phyloP scores from a whole-genome alignment of 2,113 vertebrate species.

The Plecotus auritus region DNA sequence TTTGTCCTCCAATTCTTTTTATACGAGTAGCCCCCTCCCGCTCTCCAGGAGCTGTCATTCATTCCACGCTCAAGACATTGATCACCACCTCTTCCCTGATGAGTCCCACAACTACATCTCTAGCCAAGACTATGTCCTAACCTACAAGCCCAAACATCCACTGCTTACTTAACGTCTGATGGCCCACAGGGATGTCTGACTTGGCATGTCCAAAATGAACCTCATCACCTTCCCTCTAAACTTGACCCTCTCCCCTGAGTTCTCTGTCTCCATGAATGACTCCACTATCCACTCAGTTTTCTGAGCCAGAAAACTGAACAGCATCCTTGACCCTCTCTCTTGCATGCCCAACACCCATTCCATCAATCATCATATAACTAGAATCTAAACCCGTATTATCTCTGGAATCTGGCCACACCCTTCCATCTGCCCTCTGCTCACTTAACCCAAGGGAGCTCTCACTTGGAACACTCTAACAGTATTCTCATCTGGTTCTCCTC shows the following conservation, averaged over 20 bases:
- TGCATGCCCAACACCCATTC: background rate
- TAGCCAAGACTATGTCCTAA: background rate
- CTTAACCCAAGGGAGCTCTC: background rate
- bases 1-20: background rate
- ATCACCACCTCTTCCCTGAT: background rate
- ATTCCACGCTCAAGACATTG: background rate
- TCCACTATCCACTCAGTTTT: background rate
- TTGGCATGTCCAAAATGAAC: background rate
- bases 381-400: background rate
- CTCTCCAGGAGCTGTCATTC: background rate
- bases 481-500: background rate
- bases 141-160: background rate
- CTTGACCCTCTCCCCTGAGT: background rate
- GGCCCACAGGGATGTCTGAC: background rate
- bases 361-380: background rate
- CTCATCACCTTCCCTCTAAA: background rate
- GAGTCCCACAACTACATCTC: background rate
- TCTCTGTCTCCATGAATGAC: background rate
- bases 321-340: background rate
- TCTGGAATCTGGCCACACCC: background rate
- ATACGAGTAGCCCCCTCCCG: background rate
- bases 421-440: background rate
- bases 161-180: background rate
- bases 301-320: background rate
- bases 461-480: background rate